Conservation (phyloP, 2,113 vertebrate species). For the Pluvianellus socialis region DNA sequence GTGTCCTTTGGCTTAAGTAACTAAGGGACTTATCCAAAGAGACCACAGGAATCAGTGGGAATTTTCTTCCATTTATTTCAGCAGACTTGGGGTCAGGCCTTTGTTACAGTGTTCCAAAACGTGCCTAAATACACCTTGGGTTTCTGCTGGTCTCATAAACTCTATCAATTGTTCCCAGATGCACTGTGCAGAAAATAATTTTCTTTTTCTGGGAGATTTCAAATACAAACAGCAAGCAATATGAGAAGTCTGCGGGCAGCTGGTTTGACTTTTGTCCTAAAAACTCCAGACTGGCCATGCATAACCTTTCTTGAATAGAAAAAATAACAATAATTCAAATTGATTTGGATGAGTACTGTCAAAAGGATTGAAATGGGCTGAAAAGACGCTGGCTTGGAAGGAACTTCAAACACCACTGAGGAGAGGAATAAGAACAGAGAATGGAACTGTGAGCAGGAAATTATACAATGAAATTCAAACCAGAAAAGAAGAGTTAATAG, state of each 20-base stretch:
- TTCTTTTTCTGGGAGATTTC: conserved; percentile 13
- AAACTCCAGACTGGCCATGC: background rate
- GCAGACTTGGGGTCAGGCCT: background rate
- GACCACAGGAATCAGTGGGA: background rate
- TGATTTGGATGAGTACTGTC: background rate
- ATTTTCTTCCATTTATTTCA: background rate
- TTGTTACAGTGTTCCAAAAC: background rate
- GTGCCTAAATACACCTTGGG: background rate
- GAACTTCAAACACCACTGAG: background rate
- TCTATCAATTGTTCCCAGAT: conserved; percentile 19
- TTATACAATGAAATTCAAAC: background rate
- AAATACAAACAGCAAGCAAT: conserved; percentile 1
- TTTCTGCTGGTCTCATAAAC: background rate
- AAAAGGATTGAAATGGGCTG: conserved; percentile 5
- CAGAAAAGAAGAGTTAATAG: background rate
- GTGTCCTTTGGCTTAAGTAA: background rate
- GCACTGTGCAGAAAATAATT: background rate
- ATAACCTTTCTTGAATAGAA: conserved; percentile 3
- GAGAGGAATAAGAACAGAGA: background rate
- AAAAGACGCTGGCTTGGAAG: background rate
- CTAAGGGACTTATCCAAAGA: background rate
- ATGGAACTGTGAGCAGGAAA: background rate
- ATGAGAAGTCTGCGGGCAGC: background rate
- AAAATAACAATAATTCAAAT: conserved; percentile 3
- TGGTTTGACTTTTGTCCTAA: background rate